Base-by-base conservation (phyloP, 2,113 vertebrate species). In the Carassius gibelio region DNA sequence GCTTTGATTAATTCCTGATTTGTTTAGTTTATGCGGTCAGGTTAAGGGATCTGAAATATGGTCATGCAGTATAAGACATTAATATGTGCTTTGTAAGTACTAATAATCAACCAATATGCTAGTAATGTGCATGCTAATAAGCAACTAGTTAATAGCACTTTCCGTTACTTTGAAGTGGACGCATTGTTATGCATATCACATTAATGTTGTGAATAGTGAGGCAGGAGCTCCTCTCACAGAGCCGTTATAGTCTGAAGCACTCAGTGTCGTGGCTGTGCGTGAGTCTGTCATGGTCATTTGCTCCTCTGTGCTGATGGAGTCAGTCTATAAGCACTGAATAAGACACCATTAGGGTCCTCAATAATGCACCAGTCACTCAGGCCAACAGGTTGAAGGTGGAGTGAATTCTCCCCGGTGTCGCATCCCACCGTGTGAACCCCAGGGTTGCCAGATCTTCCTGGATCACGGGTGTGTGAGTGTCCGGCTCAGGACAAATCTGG, bases 391-490 rank as follows among this genome's bases (percentile, higher is more conserved):
- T 75, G 55, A 75, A 66, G 55, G 71, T 69, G 77, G 80, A 72
- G 68, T 76, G 74, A 76, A 84, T 66, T 52, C 59, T 59, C 59
- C 64, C 76, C 45, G 36, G 75, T 21, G 8, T 42, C 19, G 72
- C 61, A 21, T 82, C 77, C 62, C 14, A 23, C 78, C 52, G 78
- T 83, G 75, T 80, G 86, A 89, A 85, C 68, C 30, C 38, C 57
- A 83, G 62, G 30, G 75, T 45, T 85, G 61, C 48, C 26, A 66
- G 83, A 11, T 83, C 68, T 69, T 79, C 61, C 69, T 50, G 21
- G 42, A 19, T 72, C 76, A 66, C 38, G 45, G 19, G 23, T 80
- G 52, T 23, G 50, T 87, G 71, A 80, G 48, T 62, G 82, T 26
- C 71, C 72, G 45, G 48, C 26, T 52, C 38, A 38, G 48, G 86